Evolutionary conservation across 2,113 vertebrate species (phyloP).

Genomic region (Pelvicachromis taeniatus): DNA sequence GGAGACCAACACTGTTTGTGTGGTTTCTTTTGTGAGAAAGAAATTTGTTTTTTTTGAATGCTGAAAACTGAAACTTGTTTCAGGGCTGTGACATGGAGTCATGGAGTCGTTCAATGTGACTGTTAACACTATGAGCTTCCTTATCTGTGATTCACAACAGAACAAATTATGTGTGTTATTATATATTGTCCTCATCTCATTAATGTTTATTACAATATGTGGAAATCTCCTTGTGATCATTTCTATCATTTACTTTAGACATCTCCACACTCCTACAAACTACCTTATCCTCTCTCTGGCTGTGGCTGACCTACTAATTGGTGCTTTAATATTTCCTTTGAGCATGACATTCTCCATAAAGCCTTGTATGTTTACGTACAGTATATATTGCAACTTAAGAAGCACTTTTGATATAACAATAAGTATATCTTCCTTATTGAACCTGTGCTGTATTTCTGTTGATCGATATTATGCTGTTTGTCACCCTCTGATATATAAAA

Average conservation of each 20-base stretch:
- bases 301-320: neutral
- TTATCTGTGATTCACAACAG: neutral
- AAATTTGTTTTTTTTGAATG: no score
- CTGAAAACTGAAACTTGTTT: no score
- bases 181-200: neutral
- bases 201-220: neutral
- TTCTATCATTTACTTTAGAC: neutral
- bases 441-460: neutral
- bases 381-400: neutral
- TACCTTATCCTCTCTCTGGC: neutral
- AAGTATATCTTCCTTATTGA: neutral
- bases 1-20: no score
- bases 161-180: neutral
- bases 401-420: neutral
- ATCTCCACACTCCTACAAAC: neutral
- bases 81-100: neutral
- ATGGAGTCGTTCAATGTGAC: neutral
- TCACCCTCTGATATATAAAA: neutral
- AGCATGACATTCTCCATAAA: neutral
- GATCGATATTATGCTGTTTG: conserved; percentile 4
- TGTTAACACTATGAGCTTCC: neutral
- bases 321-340: neutral
- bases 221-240: conserved; percentile 1
- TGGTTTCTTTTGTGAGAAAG: no score
- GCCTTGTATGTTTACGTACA: neutral